Conservation (phyloP, 2,797 vertebrate species). For the Squalus acanthias region DNA sequence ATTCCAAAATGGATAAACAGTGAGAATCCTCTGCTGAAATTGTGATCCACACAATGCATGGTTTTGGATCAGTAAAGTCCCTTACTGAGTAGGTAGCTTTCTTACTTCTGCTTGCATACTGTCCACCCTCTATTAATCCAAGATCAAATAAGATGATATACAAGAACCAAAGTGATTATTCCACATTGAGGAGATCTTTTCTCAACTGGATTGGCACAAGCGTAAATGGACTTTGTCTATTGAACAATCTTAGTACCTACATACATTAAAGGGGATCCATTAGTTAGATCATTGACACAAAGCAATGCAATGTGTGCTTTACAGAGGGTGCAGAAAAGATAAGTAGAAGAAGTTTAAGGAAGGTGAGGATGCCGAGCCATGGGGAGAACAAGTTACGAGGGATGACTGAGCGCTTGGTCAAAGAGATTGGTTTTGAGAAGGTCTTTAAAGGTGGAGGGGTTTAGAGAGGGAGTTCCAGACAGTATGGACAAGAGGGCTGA, state of each 20-base stretch:
- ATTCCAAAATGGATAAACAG: background rate
- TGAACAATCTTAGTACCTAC: background rate
- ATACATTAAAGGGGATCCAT: background rate
- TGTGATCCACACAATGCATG: background rate
- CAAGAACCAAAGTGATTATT: background rate
- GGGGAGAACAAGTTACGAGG: background rate
- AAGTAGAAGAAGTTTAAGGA: background rate
- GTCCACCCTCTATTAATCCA: background rate
- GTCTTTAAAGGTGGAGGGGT: background rate
- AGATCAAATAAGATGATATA: background rate
- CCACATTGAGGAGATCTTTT: background rate
- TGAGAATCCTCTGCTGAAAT: background rate
- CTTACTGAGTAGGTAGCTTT: background rate
- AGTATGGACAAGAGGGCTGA: background rate
- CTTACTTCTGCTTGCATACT: background rate
- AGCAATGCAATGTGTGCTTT: background rate
- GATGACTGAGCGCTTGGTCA: background rate
- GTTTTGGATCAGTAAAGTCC: background rate
- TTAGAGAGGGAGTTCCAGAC: background rate
- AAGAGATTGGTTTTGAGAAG: background rate
- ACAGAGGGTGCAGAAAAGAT: background rate
- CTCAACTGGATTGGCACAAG: background rate
- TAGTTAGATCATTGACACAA: background rate
- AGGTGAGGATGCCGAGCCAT: background rate
- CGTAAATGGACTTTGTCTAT: background rate